Conservation (phyloP, 1,140 invertebrate genomes). For the Acromyrmex echinatior region DNA sequence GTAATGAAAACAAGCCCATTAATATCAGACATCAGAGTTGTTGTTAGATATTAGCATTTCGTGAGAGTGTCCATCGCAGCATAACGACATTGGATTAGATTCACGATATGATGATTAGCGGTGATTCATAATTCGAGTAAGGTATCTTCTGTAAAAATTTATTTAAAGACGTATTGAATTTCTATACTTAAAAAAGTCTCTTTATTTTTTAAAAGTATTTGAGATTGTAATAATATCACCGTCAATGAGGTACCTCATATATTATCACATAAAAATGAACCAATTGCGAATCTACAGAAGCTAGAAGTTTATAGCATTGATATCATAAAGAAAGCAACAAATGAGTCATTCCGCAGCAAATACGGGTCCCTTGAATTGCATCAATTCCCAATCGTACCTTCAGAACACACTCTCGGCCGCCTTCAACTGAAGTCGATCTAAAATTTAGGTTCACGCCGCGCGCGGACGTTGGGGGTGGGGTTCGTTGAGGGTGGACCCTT, state of each 20-base stretch:
- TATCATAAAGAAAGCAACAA: constrained; percentile 45
- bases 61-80: background rate
- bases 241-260: background rate
- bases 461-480: constrained; percentile 42
- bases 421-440: constrained; percentile 75
- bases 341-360: constrained; percentile 20
- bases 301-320: background rate
- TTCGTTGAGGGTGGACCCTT: constrained; percentile 77
- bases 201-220: background rate
- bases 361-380: constrained; percentile 35
- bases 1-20: background rate
- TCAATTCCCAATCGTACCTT: constrained; percentile 63
- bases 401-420: constrained; percentile 62
- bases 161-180: background rate
- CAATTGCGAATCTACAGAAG: background rate
- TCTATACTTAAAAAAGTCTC: background rate
- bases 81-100: background rate
- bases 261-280: background rate
- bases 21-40: background rate
- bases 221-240: background rate
- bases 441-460: constrained; percentile 75
- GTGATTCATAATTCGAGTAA: background rate
- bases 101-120: background rate
- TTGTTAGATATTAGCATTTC: background rate
- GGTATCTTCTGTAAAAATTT: background rate